Conservation (phyloP, 2,797 vertebrate species). For the Petrocephalus sullivani region DNA sequence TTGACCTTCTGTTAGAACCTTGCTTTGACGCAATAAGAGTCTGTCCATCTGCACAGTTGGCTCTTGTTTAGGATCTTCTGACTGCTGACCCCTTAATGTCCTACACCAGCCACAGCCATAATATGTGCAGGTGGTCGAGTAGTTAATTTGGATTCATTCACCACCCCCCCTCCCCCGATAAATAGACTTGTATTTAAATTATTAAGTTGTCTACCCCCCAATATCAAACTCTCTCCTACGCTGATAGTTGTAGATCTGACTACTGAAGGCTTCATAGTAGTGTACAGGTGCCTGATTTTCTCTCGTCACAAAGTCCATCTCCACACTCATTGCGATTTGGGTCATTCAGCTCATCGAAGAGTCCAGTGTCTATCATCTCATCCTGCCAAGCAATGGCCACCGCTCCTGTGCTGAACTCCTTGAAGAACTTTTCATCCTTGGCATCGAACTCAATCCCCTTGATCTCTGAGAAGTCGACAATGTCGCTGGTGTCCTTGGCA, state of each 20-base stretch:
- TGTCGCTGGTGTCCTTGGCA: slow-evolving; percentile 83
- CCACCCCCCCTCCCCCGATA: neutral
- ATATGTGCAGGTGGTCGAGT: neutral
- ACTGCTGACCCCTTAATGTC: neutral
- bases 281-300: slow-evolving; percentile 80
- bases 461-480: slow-evolving; percentile 85
- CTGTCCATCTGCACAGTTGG: neutral
- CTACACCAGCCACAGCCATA: neutral
- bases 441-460: slow-evolving; percentile 78
- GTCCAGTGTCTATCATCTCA: slow-evolving; percentile 84
- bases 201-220: neutral
- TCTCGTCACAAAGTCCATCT: slow-evolving; percentile 52
- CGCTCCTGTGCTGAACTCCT: slow-evolving; percentile 79
- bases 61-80: neutral
- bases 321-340: slow-evolving; percentile 69
- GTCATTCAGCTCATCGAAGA: slow-evolving; percentile 83
- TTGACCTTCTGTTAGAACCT: slow-evolving; percentile 26
- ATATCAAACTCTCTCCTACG: neutral
- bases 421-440: slow-evolving; percentile 84
- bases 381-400: slow-evolving; percentile 79
- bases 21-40: neutral
- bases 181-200: neutral
- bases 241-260: neutral
- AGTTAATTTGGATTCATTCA: neutral
- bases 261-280: slow-evolving; percentile 64